A percentile compares a stretch with the other conserved stretches of the same genome.
Conservation (phyloP, 2,113 vertebrate species). For the Odobenus rosmarus region DNA sequence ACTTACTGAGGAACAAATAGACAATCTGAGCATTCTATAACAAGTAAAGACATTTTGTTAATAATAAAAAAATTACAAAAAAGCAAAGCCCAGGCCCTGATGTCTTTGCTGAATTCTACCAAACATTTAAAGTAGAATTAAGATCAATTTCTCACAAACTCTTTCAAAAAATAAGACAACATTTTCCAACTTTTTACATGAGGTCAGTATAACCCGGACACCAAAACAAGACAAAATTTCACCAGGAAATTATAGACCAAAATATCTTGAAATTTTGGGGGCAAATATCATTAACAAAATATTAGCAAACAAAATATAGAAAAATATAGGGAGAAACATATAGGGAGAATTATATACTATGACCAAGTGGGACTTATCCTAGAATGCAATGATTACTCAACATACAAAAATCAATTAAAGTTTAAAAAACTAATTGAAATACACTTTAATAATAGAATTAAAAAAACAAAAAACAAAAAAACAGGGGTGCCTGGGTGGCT, state of each 20-base stretch:
- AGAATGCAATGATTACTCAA: neutral
- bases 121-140: neutral
- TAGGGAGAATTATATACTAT: neutral
- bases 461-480: neutral
- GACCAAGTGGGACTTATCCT: neutral
- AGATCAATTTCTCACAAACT: neutral
- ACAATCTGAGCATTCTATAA: neutral
- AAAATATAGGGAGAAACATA: neutral
- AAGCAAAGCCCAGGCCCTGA: neutral
- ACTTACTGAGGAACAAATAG: neutral
- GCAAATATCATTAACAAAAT: neutral
- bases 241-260: neutral
- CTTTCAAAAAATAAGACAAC: neutral
- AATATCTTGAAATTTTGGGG: neutral
- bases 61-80: neutral
- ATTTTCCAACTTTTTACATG: neutral
- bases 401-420: neutral
- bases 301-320: neutral
- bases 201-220: neutral
- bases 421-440: neutral
- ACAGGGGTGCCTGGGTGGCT: neutral
- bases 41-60: neutral
- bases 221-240: neutral
- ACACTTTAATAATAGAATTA: neutral
- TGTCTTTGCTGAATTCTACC: neutral